phyloP scores from a whole-genome alignment of 2,888 invertebrate genomes.

The Lithophane socia region DNA sequence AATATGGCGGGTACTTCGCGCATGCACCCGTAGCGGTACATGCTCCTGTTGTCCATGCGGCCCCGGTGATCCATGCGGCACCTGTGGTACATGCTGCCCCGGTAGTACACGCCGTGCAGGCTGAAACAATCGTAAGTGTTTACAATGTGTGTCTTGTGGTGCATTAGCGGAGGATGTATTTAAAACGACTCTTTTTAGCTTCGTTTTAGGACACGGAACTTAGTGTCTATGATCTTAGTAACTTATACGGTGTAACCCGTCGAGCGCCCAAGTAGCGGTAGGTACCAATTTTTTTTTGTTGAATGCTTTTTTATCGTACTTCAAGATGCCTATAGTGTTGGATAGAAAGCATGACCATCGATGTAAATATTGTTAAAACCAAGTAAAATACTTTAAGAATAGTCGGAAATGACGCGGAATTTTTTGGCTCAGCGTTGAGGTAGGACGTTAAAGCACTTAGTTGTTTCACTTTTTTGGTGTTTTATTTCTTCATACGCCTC shows the following conservation, averaged over 20 bases:
- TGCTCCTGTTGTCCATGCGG: slow-evolving; percentile 64
- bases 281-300: neutral
- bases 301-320: no score
- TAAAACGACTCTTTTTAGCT: neutral
- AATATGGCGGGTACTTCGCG: slow-evolving; percentile 57
- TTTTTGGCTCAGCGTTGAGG: no score
- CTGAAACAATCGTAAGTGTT: slow-evolving; percentile 67
- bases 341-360: neutral
- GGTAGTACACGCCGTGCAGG: slow-evolving; percentile 67
- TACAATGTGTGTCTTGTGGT: neutral
- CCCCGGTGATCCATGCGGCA: slow-evolving; percentile 68
- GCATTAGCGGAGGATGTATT: neutral
- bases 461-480: neutral
- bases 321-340: neutral
- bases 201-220: neutral
- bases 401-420: neutral
- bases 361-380: neutral
- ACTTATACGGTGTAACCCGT: no score
- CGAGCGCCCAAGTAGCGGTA: no score
- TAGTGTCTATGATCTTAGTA: neutral
- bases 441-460: neutral
- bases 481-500: neutral
- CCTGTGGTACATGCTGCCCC: slow-evolving; percentile 57
- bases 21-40: slow-evolving; percentile 63
- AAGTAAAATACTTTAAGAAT: neutral